Conservation (phyloP, 2,797 vertebrate genomes). For the Coendou prehensilis region DNA sequence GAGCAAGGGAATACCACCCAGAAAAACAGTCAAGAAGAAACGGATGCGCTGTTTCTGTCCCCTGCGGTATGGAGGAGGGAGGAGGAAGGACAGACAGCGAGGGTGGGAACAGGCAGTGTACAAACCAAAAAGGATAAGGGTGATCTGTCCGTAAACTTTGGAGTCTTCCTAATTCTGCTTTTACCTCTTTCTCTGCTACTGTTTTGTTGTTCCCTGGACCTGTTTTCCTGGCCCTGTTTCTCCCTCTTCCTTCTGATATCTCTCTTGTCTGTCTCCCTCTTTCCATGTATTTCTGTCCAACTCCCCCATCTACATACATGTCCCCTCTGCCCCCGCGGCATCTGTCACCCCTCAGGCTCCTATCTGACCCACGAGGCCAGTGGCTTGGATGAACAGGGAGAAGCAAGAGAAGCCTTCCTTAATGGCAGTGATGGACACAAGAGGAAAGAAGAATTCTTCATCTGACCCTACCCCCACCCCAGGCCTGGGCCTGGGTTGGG, state of each 20-base stretch:
- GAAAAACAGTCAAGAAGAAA: neutral
- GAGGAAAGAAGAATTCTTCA: conserved; percentile 96
- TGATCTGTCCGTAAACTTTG: neutral
- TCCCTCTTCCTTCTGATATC: conserved; percentile 88
- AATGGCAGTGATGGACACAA: conserved; percentile 96
- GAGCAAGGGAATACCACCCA: neutral
- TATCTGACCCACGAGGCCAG: conserved; percentile 97
- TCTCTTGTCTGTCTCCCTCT: conserved; percentile 75
- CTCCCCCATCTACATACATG: neutral
- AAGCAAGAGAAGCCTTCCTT: conserved; percentile 96
- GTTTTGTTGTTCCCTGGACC: neutral
- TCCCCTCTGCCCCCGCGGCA: neutral
- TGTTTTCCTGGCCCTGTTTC: neutral
- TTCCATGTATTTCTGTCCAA: neutral
- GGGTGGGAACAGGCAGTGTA: neutral
- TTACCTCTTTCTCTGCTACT: conserved; percentile 33
- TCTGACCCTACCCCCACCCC: conserved; percentile 83
- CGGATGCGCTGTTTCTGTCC: neutral
- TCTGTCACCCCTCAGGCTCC: conserved; percentile 89
- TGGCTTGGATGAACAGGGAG: conserved; percentile 96
- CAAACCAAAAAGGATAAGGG: neutral
- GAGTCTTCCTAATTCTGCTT: conserved; percentile 62
- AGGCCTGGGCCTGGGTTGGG: conserved; percentile 61
- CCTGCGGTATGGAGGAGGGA: neutral
- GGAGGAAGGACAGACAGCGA: neutral